Evolutionary conservation across 2,797 vertebrate species (phyloP), one percentile per base, ranked within the genome.

Genomic region (Parauchenoglanis punctatus): DNA sequence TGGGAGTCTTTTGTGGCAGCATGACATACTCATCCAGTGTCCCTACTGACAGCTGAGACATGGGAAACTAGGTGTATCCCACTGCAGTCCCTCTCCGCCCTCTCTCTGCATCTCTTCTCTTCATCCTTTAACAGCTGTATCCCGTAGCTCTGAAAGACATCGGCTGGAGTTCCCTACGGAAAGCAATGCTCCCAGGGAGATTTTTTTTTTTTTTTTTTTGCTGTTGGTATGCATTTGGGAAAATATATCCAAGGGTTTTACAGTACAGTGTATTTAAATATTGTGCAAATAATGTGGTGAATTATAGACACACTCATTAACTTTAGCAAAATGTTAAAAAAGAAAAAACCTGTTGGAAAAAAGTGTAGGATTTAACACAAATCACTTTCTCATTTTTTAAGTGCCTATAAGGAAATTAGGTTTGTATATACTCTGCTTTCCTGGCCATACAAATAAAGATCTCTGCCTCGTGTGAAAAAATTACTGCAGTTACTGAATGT

Each of bases 41-140:
- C 83, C 76, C 54, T 77, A 73, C 44, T 40, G 80, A 87, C 76
- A 63, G 73, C 28, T 75, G 80, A 87, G 86, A 87, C 68, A 85
- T 63, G 35, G 20, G 56, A 67, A 84, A 88, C 61, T 63, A 44
- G 61, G 78, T 87, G 61, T 80, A 31, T 54, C 25, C 5, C 56
- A 18, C 73, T 78, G 63, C 25, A 85, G 28, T 31, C 65, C 58
- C 49, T 87, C 23, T 63, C 54, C 7, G 49, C 75, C 56, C 20
- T 85, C 52, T 75, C 61, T 65, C 84, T 87, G 49, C 12, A 23
- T 68, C 78, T 87, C 28, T 20, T 68, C 68, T 77, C 81, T 61
- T 67, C 68, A 75, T 63, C 80, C 81, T 28, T 63, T 84, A 81
- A 68, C 81, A 87, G 87, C 84, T 87, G 87, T 91, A 85, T 90